A percentile compares a stretch with the other conserved stretches of the same genome.
Evolutionary conservation across 1,140 invertebrate species (phyloP).

Genomic region (Drosophila mauritiana): DNA sequence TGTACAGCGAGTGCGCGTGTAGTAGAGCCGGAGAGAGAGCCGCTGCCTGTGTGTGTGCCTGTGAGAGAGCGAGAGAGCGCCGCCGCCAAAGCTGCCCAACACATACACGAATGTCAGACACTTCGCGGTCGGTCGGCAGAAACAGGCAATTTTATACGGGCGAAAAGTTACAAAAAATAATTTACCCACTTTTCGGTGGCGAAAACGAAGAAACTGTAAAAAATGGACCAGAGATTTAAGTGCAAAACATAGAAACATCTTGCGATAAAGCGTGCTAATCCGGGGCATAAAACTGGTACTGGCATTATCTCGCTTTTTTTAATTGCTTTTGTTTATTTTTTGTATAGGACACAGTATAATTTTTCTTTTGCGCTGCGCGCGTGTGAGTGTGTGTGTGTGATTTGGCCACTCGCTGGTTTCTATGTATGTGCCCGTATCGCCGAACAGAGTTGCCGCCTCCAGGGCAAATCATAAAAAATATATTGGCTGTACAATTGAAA

Average conservation of each 20-base stretch:
- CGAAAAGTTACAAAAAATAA: conserved; percentile 68
- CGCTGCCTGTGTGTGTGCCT: conserved; percentile 26
- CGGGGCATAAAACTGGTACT: conserved; percentile 64
- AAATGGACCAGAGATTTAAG: neutral
- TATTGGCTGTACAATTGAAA: conserved; percentile 1
- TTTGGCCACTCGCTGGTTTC: conserved; percentile 65
- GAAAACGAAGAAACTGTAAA: conserved; percentile 17
- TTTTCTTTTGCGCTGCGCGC: conserved; percentile 78
- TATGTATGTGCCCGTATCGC: conserved; percentile 66
- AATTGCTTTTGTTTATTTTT: conserved; percentile 83
- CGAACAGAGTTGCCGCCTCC: conserved; percentile 46
- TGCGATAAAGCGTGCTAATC: conserved; percentile 62
- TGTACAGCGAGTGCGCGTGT: conserved; percentile 56
- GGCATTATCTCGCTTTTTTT: conserved; percentile 68
- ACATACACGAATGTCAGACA: conserved; percentile 79
- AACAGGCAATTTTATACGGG: conserved; percentile 75
- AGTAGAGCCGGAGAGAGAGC: conserved; percentile 50
- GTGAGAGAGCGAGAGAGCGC: conserved; percentile 41
- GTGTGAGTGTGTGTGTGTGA: conserved; percentile 38
- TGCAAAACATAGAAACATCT: conserved; percentile 29
- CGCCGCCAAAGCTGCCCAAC: conserved; percentile 68
- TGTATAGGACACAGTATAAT: conserved; percentile 73
- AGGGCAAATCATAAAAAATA: conserved; percentile 7
- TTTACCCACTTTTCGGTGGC: conserved; percentile 35
- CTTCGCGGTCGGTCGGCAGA: conserved; percentile 73